phyloP scores from a whole-genome alignment of 30 jellyfish, hydroid and myxozoan species.

The Haliclystus octoradiatus region DNA sequence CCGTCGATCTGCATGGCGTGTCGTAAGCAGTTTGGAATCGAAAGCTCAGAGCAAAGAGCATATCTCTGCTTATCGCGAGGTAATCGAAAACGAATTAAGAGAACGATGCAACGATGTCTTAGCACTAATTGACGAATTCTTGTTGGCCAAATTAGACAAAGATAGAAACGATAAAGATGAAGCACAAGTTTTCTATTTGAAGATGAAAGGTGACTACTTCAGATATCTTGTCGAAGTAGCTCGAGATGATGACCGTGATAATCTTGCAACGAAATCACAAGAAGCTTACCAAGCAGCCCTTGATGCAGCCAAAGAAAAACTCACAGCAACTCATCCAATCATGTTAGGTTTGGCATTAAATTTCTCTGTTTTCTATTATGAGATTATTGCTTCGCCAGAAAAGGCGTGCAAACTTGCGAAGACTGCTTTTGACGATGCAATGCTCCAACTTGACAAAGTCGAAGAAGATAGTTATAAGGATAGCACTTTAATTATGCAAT shows the following conservation, averaged over 20 bases:
- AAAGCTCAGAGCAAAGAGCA: slow-evolving; percentile 25
- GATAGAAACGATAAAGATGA: slow-evolving; percentile 5
- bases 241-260: slow-evolving; percentile 35
- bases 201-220: slow-evolving; percentile 95
- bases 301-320: slow-evolving; percentile 28
- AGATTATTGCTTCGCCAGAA: slow-evolving; percentile 57
- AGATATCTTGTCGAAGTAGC: slow-evolving; percentile 87
- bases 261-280: slow-evolving; percentile 37
- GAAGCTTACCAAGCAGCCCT: slow-evolving; percentile 84
- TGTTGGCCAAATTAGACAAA: slow-evolving; percentile 29
- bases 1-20: slow-evolving; percentile 94
- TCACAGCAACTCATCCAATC: slow-evolving; percentile 77
- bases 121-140: slow-evolving; percentile 50
- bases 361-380: slow-evolving; percentile 87
- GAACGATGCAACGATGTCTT: slow-evolving; percentile 70
- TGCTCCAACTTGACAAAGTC: slow-evolving; percentile 70
- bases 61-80: slow-evolving; percentile 33
- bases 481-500: slow-evolving; percentile 96
- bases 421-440: slow-evolving; percentile 92
- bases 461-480: slow-evolving; percentile 88
- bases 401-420: slow-evolving; percentile 93
- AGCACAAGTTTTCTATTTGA: slow-evolving; percentile 77
- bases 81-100: slow-evolving; percentile 65
- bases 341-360: slow-evolving; percentile 91
- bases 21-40: slow-evolving; percentile 49